These are phyloP conservation scores for Volucella zonaria DNA, from an alignment of 2,888 invertebrate species.

Conservation along the genomic window DNA sequence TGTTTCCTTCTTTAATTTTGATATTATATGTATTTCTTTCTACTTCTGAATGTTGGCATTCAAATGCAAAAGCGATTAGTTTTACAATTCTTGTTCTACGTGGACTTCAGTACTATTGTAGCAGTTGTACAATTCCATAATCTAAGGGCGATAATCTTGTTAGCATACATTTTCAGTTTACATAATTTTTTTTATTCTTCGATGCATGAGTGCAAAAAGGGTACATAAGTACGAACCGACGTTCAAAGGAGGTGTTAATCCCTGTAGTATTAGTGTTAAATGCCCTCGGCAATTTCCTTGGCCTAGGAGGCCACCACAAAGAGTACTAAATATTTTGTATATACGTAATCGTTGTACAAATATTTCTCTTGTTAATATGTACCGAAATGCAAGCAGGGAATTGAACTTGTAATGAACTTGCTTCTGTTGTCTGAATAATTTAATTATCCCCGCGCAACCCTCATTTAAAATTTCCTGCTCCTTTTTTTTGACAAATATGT, in stretches of 20 bases:
- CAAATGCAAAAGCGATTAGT: too few relatives aligned
- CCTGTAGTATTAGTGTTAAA: constrained; percentile 49
- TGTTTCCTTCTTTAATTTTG: too few relatives aligned
- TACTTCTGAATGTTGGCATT: too few relatives aligned
- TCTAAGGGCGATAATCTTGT: constrained; percentile 49
- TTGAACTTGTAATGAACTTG: constrained; percentile 64
- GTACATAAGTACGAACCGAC: constrained; percentile 26
- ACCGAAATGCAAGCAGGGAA: constrained; percentile 24
- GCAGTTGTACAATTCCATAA: constrained; percentile 45
- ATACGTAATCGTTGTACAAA: constrained; percentile 49
- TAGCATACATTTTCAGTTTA: constrained; percentile 52
- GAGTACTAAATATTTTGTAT: constrained; percentile 41
- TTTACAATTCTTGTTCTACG: background rate
- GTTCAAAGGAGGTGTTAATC: constrained; percentile 51
- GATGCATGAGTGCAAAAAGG: constrained; percentile 1
- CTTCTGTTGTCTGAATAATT: constrained; percentile 60
- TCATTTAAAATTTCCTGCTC: constrained; percentile 43
- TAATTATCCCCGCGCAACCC: constrained; percentile 49
- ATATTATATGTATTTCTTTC: background rate
- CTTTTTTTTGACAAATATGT: constrained; percentile 38
- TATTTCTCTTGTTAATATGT: constrained; percentile 48
- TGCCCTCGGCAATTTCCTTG: constrained; percentile 30
- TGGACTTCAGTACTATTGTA: constrained; percentile 8
- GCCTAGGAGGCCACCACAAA: constrained; percentile 32
- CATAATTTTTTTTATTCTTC: constrained; percentile 14